Base-by-base conservation (phyloP, 35 echinoderm and acorn worm species). In the Lytechinus variegatus region DNA sequence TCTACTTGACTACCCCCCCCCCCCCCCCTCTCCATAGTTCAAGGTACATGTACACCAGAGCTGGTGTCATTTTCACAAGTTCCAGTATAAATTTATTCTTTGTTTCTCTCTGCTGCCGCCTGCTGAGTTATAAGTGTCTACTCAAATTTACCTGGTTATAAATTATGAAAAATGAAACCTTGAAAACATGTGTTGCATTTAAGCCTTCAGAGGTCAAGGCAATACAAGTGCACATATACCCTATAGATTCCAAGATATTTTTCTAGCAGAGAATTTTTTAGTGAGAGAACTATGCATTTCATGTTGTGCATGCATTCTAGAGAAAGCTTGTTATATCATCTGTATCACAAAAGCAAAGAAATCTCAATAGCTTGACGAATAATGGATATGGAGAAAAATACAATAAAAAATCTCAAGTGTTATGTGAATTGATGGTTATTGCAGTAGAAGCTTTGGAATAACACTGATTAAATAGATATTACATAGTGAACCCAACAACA, bases 81-180 rank as follows among this genome's bases (percentile, higher is more conserved):
- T 24, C 28, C n/a, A 79, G 53, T 14, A 79, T 52, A 44, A 54
- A 95, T 27, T 72, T 4, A 95, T 16, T 53, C n/a, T 52, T 52
- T 52, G 27, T 33, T 52, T 72, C 56, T 27, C 53, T 52, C 57
- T 9, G 87, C 24, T 61, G 24, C 71, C 57, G 56, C 44, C 28
- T 27, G 66, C 12, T 12, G 57, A 27, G 54, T 29, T 9, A 52
- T 29, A 66, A 24, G 54, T 52, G 60, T 52, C 54, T 52, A 58
- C 24, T 66, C 52, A 27, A 58, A 29, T 94, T 14, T 94, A 21
- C 9, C 27, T 61, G 7, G 3, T 94, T 55, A 9, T 94, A 66
- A 52, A 52, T 24, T 57, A n/a, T 94, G 94, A 55, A 58, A 52
- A 54, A 60, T 44, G 94, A 86, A 52, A 95, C 52, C 94, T 95